Base-by-base conservation (phyloP, 2,797 vertebrate species). In the Helarctos malayanus region DNA sequence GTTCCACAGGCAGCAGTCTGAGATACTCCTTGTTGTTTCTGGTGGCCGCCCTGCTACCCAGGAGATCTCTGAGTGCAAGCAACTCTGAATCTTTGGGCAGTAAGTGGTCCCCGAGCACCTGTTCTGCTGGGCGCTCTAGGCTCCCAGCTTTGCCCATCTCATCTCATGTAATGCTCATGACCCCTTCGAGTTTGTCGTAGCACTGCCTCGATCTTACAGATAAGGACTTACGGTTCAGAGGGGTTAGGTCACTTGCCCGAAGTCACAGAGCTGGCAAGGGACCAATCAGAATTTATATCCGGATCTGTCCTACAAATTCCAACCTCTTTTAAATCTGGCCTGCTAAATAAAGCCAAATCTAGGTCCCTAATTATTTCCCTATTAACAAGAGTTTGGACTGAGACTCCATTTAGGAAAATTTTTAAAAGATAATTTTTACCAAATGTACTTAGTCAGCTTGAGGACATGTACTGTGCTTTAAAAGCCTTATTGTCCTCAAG, bases 401-500 rank as follows among this genome's bases (percentile, higher is more conserved):
- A 89, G 79, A 49, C 6, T 87, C 63, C 29, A 71, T 15, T 54
- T 59, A 32, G 35, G 69, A 27, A 12, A 80, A 57, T 29, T 82
- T 86, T 69, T 83, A 59, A 85, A 80, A 80, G 47, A 84, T 65
- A 52, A 69, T 89, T 91, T 97, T 89, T 75, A 75, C 90, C 54
- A 93, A 92, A 76, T 59, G 38, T 47, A 84, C n/a, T 79, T 27
- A 47, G 45, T 82, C 79, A 90, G 91, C 29, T 54, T 71, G 78
- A 73, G 59, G 47, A 45, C 18, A 59, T 7, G 19, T 5, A 71
- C 13, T 91, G 71, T 82, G 14, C 49, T 87, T 85, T 32, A 49
- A 78, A 94, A 82, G 61, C 35, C 76, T n/a, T 49, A 18, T 13
- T 35, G 12, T 19, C 52, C 38, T 75, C 82, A 75, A 93, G 49